phyloP scores from a whole-genome alignment of 1,140 invertebrate genomes.

The Drosophila setifemur region DNA sequence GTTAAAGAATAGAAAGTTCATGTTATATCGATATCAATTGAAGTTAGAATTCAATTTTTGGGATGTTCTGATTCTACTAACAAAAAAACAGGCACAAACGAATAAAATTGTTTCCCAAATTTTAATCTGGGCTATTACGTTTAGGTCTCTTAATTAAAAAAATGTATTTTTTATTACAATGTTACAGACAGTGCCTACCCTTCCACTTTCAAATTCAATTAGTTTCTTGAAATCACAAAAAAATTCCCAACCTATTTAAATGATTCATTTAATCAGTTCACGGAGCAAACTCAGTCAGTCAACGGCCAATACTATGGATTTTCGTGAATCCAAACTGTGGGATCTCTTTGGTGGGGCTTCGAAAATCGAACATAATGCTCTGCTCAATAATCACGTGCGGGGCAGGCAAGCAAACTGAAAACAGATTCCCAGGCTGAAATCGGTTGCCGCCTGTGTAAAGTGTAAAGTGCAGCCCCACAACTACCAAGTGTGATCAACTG shows the following conservation, averaged over 20 bases:
- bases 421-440: constrained; percentile 20
- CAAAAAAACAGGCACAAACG: too few relatives aligned
- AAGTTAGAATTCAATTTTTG: too few relatives aligned
- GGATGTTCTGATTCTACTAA: too few relatives aligned
- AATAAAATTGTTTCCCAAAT: too few relatives aligned
- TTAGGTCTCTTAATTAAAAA: too few relatives aligned
- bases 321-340: constrained; percentile 9
- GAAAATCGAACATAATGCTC: constrained; percentile 66
- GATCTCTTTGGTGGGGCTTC: constrained; percentile 49
- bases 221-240: too few relatives aligned
- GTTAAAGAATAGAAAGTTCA: too few relatives aligned
- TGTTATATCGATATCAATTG: too few relatives aligned
- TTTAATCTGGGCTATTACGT: too few relatives aligned
- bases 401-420: constrained; percentile 1
- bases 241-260: not conserved
- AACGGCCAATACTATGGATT: constrained; percentile 22
- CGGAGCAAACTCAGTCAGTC: constrained; percentile 7
- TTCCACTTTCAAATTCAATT: too few relatives aligned
- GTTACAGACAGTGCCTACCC: too few relatives aligned
- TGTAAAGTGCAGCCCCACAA: constrained; percentile 39
- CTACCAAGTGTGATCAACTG: constrained; percentile 54
- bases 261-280: not conserved
- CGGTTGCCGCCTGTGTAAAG: constrained; percentile 11
- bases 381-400: constrained; percentile 50
- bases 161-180: too few relatives aligned